A percentile compares a stretch with the other conserved stretches of the same genome.
These are phyloP conservation scores for Protophormia terraenovae DNA, from an alignment of 2,888 invertebrate species.

Conservation along the genomic window DNA sequence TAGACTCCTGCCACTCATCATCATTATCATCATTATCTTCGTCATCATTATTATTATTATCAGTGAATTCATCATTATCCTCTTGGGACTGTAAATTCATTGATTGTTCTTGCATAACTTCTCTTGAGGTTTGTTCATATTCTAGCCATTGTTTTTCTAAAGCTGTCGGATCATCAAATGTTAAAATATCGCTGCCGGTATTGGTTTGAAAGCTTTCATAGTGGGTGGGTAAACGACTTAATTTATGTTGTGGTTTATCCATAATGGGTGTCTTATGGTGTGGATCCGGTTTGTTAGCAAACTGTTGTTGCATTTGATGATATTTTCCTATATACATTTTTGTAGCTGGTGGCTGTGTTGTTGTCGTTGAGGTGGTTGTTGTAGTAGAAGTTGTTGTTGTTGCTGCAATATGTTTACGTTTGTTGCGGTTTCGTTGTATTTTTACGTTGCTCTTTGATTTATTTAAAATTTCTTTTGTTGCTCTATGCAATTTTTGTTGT, in stretches of 20 bases:
- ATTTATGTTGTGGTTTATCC: slow-evolving; percentile 69
- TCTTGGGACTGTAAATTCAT: slow-evolving; percentile 56
- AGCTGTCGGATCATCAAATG: slow-evolving; percentile 74
- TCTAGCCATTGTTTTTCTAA: slow-evolving; percentile 70
- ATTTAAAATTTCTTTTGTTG: slow-evolving; percentile 26
- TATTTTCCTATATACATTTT: slow-evolving; percentile 36
- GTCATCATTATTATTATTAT: slow-evolving; percentile 20
- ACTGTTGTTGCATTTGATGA: neutral
- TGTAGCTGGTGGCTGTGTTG: slow-evolving; percentile 58
- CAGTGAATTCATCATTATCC: slow-evolving; percentile 52
- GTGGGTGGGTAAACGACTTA: slow-evolving; percentile 76
- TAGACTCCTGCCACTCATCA: neutral
- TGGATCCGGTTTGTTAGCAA: slow-evolving; percentile 72
- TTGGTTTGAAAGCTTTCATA: slow-evolving; percentile 78
- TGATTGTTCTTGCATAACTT: slow-evolving; percentile 69
- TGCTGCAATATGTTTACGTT: slow-evolving; percentile 47
- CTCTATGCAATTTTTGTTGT: slow-evolving; percentile 8
- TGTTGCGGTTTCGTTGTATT: slow-evolving; percentile 67
- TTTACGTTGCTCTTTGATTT: slow-evolving; percentile 48
- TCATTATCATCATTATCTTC: slow-evolving; percentile 6
- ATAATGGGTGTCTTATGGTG: slow-evolving; percentile 72
- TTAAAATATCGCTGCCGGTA: slow-evolving; percentile 77
- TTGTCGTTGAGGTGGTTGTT: slow-evolving; percentile 54
- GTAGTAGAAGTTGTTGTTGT: slow-evolving; percentile 37
- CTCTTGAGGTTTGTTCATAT: slow-evolving; percentile 65